phyloP scores from a whole-genome alignment of 2,888 invertebrate species.

The Sarcophaga subvicina region DNA sequence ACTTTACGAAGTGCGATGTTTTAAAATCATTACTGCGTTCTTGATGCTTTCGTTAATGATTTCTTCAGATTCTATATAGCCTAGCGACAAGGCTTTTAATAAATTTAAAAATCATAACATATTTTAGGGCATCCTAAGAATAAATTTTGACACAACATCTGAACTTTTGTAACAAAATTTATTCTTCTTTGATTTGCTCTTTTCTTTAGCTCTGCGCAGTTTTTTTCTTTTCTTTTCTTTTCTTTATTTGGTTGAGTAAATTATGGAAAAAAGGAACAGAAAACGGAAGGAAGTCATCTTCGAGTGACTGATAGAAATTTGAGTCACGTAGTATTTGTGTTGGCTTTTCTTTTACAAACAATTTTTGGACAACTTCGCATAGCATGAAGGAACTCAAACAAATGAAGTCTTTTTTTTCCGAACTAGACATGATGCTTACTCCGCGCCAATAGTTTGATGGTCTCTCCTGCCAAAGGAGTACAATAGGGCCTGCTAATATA shows the following conservation, averaged over 20 bases:
- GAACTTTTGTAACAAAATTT: constrained; percentile 15
- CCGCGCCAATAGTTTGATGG: constrained; percentile 14
- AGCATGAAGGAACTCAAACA: constrained; percentile 11
- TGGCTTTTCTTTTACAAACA: constrained; percentile 48
- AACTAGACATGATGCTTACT: constrained; percentile 35
- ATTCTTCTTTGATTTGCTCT: constrained; percentile 1
- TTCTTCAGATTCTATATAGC: background rate
- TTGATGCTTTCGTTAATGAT: no score
- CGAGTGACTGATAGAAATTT: constrained; percentile 48
- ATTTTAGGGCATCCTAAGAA: background rate
- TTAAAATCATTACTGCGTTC: no score
- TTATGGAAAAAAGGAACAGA: constrained; percentile 12
- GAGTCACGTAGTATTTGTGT: constrained; percentile 60
- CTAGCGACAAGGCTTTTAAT: background rate
- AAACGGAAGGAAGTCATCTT: background rate
- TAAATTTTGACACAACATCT: constrained; percentile 10
- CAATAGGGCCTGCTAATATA: constrained; percentile 14
- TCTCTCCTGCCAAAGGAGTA: background rate
- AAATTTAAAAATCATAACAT: background rate
- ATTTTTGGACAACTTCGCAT: constrained; percentile 29
- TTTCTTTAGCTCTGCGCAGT: background rate
- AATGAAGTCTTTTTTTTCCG: constrained; percentile 1
- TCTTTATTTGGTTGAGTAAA: background rate
- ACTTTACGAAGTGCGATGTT: no score
- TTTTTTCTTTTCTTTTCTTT: constrained; percentile 2